phyloP scores from a whole-genome alignment of 2,113 vertebrate genomes.

The Macquaria australasica region DNA sequence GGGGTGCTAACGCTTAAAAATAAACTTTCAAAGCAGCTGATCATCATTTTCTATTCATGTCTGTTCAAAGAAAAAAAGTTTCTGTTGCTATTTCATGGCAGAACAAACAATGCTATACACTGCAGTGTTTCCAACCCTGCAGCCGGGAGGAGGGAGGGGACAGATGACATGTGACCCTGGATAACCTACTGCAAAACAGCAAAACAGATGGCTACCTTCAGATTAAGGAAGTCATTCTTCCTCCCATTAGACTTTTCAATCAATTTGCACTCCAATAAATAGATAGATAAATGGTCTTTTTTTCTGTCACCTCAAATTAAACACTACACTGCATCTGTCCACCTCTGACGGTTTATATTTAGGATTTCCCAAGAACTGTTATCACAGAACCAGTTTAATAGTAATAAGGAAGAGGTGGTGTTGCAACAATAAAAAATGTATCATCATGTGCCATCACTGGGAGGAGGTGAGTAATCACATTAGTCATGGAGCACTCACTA shows the following conservation, averaged over 20 bases:
- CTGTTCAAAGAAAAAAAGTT: background rate
- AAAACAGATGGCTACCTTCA: slow-evolving; percentile 15
- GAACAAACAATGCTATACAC: background rate
- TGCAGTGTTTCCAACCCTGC: background rate
- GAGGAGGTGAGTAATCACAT: slow-evolving; percentile 15
- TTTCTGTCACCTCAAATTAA: background rate
- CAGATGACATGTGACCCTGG: slow-evolving; percentile 39
- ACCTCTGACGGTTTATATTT: background rate
- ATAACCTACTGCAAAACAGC: slow-evolving; percentile 30
- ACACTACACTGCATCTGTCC: background rate
- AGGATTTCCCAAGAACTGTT: background rate
- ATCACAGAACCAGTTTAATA: background rate
- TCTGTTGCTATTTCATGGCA: background rate
- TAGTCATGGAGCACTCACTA: slow-evolving; percentile 2
- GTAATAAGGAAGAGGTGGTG: background rate
- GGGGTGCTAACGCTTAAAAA: background rate
- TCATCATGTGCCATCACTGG: background rate
- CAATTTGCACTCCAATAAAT: background rate
- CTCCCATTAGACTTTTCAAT: slow-evolving; percentile 13
- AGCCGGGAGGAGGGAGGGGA: background rate
- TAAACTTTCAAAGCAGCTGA: background rate
- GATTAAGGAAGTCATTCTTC: slow-evolving; percentile 1
- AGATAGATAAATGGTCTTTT: background rate
- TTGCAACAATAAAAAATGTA: background rate
- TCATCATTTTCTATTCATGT: background rate